Conservation (phyloP, 2,113 vertebrate genomes). For the Promerops cafer region DNA sequence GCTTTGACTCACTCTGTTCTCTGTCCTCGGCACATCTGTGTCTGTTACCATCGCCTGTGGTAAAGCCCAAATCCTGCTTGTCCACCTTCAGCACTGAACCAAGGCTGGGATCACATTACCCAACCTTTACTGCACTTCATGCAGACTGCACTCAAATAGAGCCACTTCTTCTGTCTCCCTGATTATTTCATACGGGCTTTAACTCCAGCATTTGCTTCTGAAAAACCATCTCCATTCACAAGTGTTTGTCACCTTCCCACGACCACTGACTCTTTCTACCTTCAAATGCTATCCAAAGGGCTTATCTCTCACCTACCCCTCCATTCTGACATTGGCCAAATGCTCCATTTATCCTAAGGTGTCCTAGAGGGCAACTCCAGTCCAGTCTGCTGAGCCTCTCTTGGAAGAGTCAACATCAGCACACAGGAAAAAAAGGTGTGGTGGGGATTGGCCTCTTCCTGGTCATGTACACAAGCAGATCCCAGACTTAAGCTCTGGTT, state of each 20-base stretch:
- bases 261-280: neutral
- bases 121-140: neutral
- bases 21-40: neutral
- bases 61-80: neutral
- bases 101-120: neutral
- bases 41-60: neutral
- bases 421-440: neutral
- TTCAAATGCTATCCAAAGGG: neutral
- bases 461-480: rapidly evolving
- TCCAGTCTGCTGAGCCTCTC: neutral
- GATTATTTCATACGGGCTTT: neutral
- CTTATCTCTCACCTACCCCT: neutral
- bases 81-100: neutral
- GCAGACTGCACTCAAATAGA: neutral
- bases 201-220: neutral
- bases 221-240: neutral
- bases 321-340: neutral
- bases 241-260: neutral
- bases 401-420: neutral
- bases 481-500: neutral
- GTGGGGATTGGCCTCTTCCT: neutral
- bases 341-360: neutral
- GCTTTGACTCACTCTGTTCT: neutral
- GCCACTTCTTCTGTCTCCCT: neutral
- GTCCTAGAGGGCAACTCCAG: neutral